These are phyloP conservation scores for Aphaenogaster rudis DNA, from an alignment of 1,140 invertebrate genomes.

Conservation along the genomic window DNA sequence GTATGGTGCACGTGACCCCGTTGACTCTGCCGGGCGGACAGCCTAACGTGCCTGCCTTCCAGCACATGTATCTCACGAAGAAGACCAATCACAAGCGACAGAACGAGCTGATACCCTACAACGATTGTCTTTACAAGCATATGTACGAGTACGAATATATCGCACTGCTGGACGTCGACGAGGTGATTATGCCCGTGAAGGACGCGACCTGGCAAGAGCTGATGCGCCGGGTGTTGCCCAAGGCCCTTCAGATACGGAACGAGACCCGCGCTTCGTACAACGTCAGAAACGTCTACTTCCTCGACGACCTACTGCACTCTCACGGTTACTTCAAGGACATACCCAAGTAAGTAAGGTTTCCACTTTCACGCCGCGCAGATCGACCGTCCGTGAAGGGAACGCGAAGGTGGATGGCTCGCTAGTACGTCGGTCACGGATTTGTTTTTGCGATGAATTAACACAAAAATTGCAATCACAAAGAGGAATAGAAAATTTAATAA, in stretches of 20 bases:
- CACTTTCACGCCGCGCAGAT: conserved; percentile 57
- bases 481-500: neutral
- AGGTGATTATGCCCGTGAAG: conserved; percentile 97
- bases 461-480: neutral
- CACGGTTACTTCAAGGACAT: conserved; percentile 94
- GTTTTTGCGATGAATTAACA: conserved; percentile 9
- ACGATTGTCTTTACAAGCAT: conserved; percentile 98
- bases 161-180: conserved; percentile 96
- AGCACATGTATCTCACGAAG: conserved; percentile 95
- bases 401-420: conserved; percentile 34
- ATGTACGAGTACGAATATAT: conserved; percentile 97
- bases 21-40: conserved; percentile 96
- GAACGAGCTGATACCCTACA: conserved; percentile 98
- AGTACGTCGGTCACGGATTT: conserved; percentile 23
- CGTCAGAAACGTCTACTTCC: conserved; percentile 97
- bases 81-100: conserved; percentile 97
- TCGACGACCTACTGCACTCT: conserved; percentile 95
- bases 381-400: conserved; percentile 30
- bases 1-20: conserved; percentile 94
- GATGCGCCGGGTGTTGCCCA: conserved; percentile 91
- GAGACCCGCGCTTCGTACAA: conserved; percentile 95
- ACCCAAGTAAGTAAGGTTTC: conserved; percentile 87
- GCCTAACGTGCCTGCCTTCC: conserved; percentile 95
- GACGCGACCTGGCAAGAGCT: conserved; percentile 92
- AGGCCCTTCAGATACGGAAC: conserved; percentile 90